Percentiles rank a stretch among this genome's conserved stretches.
These are phyloP conservation scores for Palaemon carinicauda DNA, from an alignment of 1,140 invertebrate species.

Conservation along the genomic window DNA sequence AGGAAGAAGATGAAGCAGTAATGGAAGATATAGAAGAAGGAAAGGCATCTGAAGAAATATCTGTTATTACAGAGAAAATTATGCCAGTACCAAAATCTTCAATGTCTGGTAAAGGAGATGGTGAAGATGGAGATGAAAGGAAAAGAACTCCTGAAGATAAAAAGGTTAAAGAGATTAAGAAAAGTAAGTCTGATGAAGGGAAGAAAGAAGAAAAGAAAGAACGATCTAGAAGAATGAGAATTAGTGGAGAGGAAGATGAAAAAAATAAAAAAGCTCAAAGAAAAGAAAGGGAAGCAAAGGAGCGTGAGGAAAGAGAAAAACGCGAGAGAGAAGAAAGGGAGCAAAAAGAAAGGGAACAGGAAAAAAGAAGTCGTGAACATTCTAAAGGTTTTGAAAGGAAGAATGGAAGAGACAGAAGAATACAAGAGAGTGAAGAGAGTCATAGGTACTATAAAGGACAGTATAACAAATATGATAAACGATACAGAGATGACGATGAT, in stretches of 20 bases:
- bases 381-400: background rate
- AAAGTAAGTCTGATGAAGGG: background rate
- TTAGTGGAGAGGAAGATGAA: background rate
- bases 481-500: constrained; percentile 11
- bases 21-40: background rate
- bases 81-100: background rate
- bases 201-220: background rate
- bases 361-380: background rate
- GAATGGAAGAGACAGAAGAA: background rate
- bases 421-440: background rate
- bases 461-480: constrained; percentile 48
- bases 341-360: background rate
- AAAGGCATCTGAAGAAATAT: background rate
- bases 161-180: background rate
- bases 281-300: background rate
- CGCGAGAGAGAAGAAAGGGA: background rate
- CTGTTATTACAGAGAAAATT: background rate
- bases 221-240: background rate
- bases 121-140: constrained; percentile 27
- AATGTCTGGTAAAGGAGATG: constrained; percentile 4
- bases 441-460: constrained; percentile 49
- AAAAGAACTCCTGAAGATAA: constrained; percentile 23
- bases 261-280: background rate
- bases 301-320: constrained; percentile 4
- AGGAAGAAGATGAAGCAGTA: background rate